phyloP scores from a whole-genome alignment of 2,888 invertebrate species.

The Allolobophora icterica region DNA sequence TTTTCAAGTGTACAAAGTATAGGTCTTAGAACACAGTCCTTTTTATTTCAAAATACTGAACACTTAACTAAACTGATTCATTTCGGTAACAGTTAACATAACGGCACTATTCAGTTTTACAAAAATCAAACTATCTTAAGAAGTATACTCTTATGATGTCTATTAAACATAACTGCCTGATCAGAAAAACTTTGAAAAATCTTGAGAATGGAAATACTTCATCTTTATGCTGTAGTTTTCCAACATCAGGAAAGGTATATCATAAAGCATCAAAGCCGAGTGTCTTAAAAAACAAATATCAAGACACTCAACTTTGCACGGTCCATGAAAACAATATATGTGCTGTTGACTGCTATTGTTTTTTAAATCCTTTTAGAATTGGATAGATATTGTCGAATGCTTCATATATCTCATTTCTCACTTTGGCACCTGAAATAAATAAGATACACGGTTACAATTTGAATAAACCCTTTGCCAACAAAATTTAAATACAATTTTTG shows the following conservation, averaged over 20 bases:
- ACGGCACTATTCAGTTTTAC: neutral
- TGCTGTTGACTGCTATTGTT: conserved; percentile 63
- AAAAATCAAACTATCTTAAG: neutral
- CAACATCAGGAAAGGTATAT: neutral
- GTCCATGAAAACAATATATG: neutral
- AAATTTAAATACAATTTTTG: no score
- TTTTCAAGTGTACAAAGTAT: neutral
- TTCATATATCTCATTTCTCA: conserved; percentile 86
- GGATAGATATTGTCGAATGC: conserved; percentile 94
- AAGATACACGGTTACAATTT: conserved; percentile 75
- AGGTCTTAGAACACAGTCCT: neutral
- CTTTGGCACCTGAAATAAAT: conserved; percentile 80
- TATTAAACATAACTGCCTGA: neutral
- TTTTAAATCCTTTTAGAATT: conserved; percentile 89
- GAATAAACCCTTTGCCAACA: conserved; percentile 52
- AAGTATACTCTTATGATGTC: neutral
- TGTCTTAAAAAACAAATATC: neutral
- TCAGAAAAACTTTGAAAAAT: neutral
- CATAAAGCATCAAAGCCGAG: neutral
- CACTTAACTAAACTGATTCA: neutral
- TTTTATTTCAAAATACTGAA: neutral
- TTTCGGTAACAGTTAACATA: neutral
- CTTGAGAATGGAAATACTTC: neutral
- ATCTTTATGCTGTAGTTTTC: neutral
- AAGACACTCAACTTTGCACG: conserved; percentile 8